Base-by-base conservation (phyloP, 2,888 invertebrate genomes). In the Hydraecia micacea region DNA sequence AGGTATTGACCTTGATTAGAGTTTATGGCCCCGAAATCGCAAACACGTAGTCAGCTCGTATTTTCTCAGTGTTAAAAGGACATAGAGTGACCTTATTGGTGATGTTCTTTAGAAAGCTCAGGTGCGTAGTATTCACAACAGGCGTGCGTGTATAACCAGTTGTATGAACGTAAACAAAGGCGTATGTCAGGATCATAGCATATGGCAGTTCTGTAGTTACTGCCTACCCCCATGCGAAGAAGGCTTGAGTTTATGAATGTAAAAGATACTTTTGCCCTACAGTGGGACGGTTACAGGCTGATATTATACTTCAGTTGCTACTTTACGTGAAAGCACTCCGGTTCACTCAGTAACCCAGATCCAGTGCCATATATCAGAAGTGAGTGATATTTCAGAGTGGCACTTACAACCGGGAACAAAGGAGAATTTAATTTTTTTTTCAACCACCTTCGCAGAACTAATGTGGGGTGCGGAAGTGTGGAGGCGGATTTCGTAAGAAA, bases 401-500 rank as follows among this genome's bases (percentile, higher is more conserved):
- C 81, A 84, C 82, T 89, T 81, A 89, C 79, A 77, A 67, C 49
- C 62, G 74, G 36, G 81, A 85, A 88, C 89, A 86, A 88, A 88
- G 60, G 84, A 49, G 86, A 83, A 86, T 89, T 88, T 86, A 83
- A 88, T 87, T 83, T 84, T 80, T 87, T 46, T 87, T 83, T 80
- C 79, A 83, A 67, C 75, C 69, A 52, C 71, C 60, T 68, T 46
- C 42, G 66, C 49, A 55, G 80, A 65, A 76, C 60, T 81, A 80
- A 84, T 79, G 75, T 52, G 58, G 32, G 75, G 0, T 71, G 15
- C 13, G 6, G 13, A 9, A 67, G 63, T 67, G 46, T 75, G 73
- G 82, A 82, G 67, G 69, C 0, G 55, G 77, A 2, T 49, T 71
- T 65, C 21, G 36, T 62, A 9, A 46, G 6, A 36, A 32, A 58